A percentile compares a stretch with the other conserved stretches of the same genome.
phyloP scores from a whole-genome alignment of 2,797 vertebrate species.

The Manis pentadactyla region DNA sequence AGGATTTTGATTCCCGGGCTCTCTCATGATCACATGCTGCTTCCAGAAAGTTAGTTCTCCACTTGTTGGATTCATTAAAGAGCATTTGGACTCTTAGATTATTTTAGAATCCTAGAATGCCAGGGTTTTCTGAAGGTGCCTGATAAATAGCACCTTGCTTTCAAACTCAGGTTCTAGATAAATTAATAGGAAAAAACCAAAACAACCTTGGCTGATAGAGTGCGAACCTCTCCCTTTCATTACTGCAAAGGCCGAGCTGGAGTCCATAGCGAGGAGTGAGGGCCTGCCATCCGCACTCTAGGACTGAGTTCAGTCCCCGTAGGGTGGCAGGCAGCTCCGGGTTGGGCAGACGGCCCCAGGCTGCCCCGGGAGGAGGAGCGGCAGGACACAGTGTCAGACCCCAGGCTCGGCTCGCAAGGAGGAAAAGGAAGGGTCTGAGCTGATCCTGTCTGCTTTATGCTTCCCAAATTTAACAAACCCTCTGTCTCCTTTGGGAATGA shows the following conservation, averaged over 20 bases:
- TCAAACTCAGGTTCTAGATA: not conserved
- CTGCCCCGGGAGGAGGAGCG: not conserved
- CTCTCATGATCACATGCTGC: not conserved
- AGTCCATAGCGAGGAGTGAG: not conserved
- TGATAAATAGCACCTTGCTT: not conserved
- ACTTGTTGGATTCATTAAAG: not conserved
- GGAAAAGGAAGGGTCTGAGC: not conserved
- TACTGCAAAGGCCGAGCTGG: not conserved
- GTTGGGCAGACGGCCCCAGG: not conserved
- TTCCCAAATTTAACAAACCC: not conserved
- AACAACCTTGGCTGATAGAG: not conserved
- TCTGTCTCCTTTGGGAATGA: not conserved
- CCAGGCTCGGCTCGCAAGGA: not conserved
- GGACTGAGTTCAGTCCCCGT: too few relatives aligned
- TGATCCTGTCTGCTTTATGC: not conserved
- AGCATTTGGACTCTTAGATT: not conserved
- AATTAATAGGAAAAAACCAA: not conserved
- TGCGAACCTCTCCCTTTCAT: not conserved
- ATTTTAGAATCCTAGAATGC: not conserved
- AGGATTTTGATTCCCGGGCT: not conserved
- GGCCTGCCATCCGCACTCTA: not conserved
- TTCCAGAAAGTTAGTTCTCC: not conserved
- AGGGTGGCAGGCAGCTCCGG: too few relatives aligned
- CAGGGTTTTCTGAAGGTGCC: not conserved
- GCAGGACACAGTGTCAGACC: not conserved